These are phyloP conservation scores for Heptranchias perlo DNA, from an alignment of 2,113 vertebrate genomes.

Conservation along the genomic window DNA sequence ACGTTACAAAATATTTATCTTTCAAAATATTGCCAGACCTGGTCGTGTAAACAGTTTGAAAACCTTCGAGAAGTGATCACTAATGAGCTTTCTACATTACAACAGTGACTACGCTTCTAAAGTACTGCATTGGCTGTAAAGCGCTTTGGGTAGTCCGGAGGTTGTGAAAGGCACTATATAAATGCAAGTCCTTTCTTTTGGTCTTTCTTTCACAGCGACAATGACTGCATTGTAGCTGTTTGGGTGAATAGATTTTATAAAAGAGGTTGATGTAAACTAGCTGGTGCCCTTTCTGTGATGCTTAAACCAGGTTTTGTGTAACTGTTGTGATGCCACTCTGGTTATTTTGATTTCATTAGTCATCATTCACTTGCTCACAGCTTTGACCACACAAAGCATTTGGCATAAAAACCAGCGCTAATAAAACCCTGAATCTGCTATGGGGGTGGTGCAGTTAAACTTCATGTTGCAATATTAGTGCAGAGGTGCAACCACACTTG, in stretches of 20 bases:
- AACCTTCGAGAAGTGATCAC: neutral
- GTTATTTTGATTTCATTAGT: neutral
- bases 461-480: neutral
- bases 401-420: neutral
- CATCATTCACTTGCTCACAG: neutral
- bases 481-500: neutral
- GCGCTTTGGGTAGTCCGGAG: too few species aligned
- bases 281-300: neutral
- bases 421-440: neutral
- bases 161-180: too few species aligned
- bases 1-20: neutral
- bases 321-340: neutral
- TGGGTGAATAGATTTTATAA: neutral
- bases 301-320: neutral
- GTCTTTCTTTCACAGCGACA: too few species aligned
- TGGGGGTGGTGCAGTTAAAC: too few species aligned
- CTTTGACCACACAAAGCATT: neutral
- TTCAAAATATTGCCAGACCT: neutral
- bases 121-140: too few species aligned
- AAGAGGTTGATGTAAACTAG: neutral
- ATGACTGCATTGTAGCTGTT: neutral
- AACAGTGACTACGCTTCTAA: too few species aligned
- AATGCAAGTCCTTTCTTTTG: too few species aligned
- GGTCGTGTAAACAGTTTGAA: neutral
- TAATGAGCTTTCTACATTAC: too few species aligned